These are phyloP conservation scores for Urophycis tenuis DNA, from an alignment of 2,797 vertebrate genomes.

Conservation along the genomic window DNA sequence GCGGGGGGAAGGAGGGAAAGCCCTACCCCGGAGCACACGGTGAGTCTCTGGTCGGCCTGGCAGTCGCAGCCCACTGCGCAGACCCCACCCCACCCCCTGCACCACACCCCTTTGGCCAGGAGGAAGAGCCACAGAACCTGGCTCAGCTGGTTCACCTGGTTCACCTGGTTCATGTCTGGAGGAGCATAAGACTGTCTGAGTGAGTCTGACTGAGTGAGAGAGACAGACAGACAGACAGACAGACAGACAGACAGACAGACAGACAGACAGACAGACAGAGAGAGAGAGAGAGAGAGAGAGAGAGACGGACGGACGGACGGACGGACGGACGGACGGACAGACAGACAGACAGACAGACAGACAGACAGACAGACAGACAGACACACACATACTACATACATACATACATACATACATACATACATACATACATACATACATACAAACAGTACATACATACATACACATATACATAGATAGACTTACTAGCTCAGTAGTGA, in stretches of 20 bases:
- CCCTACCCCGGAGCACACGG: conserved; percentile 63
- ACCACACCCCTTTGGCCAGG: background rate
- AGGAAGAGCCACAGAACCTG: background rate
- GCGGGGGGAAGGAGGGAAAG: conserved; percentile 48
- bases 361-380: too few species aligned
- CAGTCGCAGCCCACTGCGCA: conserved; percentile 62
- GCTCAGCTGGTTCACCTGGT: background rate
- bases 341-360: too few species aligned
- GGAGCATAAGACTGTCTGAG: background rate
- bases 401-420: too few species aligned
- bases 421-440: too few species aligned
- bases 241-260: background rate
- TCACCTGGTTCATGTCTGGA: too few species aligned
- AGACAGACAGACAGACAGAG: background rate
- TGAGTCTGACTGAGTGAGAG: background rate
- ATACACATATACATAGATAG: too few species aligned
- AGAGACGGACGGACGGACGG: background rate
- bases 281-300: background rate
- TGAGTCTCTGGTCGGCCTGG: conserved; percentile 57
- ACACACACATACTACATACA: too few species aligned
- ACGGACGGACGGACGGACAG: too few species aligned
- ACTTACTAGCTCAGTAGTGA: background rate
- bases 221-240: background rate
- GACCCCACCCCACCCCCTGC: conserved; percentile 23
- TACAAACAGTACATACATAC: too few species aligned